Base-by-base conservation (phyloP, 1,140 invertebrate species). In the Antheraea mylitta region DNA sequence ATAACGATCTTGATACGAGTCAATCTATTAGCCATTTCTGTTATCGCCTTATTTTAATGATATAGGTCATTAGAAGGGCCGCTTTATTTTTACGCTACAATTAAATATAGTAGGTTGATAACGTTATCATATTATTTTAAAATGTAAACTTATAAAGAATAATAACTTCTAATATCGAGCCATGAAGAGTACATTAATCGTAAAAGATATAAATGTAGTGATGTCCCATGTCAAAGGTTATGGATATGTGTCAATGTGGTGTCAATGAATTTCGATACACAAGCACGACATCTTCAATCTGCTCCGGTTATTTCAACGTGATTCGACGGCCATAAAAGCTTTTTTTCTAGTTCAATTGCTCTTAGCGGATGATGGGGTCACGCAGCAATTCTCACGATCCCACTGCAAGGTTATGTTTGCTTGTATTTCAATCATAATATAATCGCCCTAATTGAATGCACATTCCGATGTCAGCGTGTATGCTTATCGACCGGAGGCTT, bases 321-420 rank as follows among this genome's bases (percentile, higher is more conserved):
- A 85, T 80, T 82, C 77, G 80, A 79, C 74, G 78, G 66, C 78
- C 71, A 75, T 85, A 81, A 83, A 71, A 72, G 19, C 11, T 61
- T 61, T 77, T 81, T 74, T 79, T 77, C n/a, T 58, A 66, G 42
- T 38, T 72, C 68, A 72, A 82, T 67, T 59, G 67, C 71, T 74
- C 76, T 79, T 66, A 42, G 66, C 67, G 64, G 66, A 42, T 73
- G 75, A 76, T 74, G 76, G 81, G 79, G 75, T 84, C 82, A 80
- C 63, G 69, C 64, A 68, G 53, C 74, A 66, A 77, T 72, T 77
- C 62, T 65, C 13, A 63, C 42, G 70, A 71, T 63, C 22, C 48
- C 30, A 16, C 45, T 37, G 69, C 71, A 75, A 78, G 67, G 18
- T 77, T 73, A 68, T 53, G 68, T 73, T 74, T 76, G 71, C 76